These are phyloP conservation scores for Aleiodes testaceus DNA, from an alignment of 2,888 invertebrate genomes.

Conservation along the genomic window DNA sequence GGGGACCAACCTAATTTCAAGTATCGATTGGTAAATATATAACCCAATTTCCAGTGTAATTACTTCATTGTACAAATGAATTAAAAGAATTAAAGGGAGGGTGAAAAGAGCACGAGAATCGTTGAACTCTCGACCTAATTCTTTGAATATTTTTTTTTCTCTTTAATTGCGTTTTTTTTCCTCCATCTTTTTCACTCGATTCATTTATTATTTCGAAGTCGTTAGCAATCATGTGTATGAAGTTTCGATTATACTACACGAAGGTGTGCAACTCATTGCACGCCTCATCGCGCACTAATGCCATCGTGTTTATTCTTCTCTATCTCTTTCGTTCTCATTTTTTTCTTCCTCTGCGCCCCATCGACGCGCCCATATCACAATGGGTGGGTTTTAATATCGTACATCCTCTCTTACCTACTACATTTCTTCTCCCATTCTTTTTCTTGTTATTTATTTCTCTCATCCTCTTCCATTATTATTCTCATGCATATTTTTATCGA, in stretches of 20 bases:
- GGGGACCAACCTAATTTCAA: constrained; percentile 59
- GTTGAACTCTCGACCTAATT: constrained; percentile 10
- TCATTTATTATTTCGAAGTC: not conserved
- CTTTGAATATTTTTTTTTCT: constrained; percentile 43
- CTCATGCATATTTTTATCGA: constrained; percentile 40
- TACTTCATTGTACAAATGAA: constrained; percentile 63
- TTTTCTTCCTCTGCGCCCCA: constrained; percentile 24
- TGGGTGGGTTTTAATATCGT: constrained; percentile 27
- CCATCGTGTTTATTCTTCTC: constrained; percentile 37
- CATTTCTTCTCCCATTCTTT: not conserved
- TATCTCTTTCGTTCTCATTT: constrained; percentile 1
- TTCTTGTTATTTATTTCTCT: constrained; percentile 18
- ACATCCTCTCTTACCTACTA: constrained; percentile 18
- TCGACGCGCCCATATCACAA: constrained; percentile 36
- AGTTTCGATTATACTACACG: constrained; percentile 33
- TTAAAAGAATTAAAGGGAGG: constrained; percentile 47
- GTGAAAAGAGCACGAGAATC: not conserved
- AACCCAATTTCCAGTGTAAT: constrained; percentile 61
- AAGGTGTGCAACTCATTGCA: constrained; percentile 41
- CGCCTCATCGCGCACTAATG: constrained; percentile 46
- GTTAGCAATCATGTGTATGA: constrained; percentile 16
- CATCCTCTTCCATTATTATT: constrained; percentile 5
- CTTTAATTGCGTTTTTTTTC: constrained; percentile 53
- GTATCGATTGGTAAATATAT: constrained; percentile 64
- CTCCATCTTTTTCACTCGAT: not conserved